A percentile compares a stretch with the other conserved stretches of the same genome.
Evolutionary conservation across 2,797 vertebrate species (phyloP).

Genomic region (Knipowitschia caucasica): DNA sequence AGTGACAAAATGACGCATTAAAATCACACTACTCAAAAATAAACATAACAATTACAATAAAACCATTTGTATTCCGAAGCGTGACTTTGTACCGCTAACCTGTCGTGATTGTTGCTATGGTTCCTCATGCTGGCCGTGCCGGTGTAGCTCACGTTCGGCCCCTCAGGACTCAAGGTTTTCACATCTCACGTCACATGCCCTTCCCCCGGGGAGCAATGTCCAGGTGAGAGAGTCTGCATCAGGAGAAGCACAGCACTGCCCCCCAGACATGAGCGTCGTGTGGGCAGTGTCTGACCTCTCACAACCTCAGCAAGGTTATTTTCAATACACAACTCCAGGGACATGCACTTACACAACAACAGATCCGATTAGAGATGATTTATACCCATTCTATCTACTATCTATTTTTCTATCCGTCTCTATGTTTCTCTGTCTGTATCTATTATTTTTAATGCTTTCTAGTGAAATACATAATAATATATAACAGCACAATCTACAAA

Average conservation of each 20-base stretch:
- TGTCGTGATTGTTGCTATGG: slow-evolving; percentile 41
- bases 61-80: slow-evolving; percentile 24
- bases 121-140: slow-evolving; percentile 28
- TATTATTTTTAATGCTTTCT: too few relatives aligned
- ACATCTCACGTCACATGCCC: slow-evolving; percentile 46
- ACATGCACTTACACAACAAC: neutral
- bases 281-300: slow-evolving; percentile 38
- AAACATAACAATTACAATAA: neutral
- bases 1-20: too few relatives aligned
- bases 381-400: neutral
- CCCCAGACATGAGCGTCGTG: slow-evolving; percentile 60
- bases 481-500: too few relatives aligned
- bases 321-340: slow-evolving; percentile 7
- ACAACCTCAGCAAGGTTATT: slow-evolving; percentile 16
- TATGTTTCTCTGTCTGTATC: too few relatives aligned
- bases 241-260: slow-evolving; percentile 28
- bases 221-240: slow-evolving; percentile 66
- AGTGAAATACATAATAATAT: too few relatives aligned
- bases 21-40: too few relatives aligned
- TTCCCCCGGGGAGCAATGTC: slow-evolving; percentile 51
- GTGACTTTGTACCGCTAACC: slow-evolving; percentile 30
- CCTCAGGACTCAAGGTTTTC: slow-evolving; percentile 32
- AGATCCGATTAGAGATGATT: neutral
- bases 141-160: slow-evolving; percentile 28
- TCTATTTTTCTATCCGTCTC: neutral